Conservation (phyloP, 2,113 vertebrate species). For the Eubucco bourcierii region DNA sequence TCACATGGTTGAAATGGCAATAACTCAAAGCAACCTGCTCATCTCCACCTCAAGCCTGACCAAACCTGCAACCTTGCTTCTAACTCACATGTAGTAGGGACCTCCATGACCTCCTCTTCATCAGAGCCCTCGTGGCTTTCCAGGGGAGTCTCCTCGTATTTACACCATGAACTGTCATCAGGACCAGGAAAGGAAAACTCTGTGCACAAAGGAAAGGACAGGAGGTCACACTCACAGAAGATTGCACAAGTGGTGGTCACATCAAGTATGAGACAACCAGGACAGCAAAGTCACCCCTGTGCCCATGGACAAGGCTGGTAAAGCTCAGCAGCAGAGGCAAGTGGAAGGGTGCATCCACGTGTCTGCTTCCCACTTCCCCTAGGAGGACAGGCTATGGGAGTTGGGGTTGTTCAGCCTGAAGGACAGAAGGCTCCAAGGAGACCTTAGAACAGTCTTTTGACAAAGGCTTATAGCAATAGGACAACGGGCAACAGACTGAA, state of each 20-base stretch:
- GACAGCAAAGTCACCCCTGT: background rate
- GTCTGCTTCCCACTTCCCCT: background rate
- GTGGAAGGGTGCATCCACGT: accelerated
- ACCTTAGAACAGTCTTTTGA: too few species aligned
- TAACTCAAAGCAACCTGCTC: background rate
- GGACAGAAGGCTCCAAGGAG: too few species aligned
- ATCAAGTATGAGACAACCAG: accelerated
- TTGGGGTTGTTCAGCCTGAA: too few species aligned
- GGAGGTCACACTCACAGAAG: background rate
- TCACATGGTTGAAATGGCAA: accelerated
- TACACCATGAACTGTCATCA: slow-evolving; percentile 71
- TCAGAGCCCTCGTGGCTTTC: slow-evolving; percentile 68
- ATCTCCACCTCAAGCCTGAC: background rate
- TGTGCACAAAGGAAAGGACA: background rate
- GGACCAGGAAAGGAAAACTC: slow-evolving; percentile 74
- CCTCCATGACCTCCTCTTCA: slow-evolving; percentile 68
- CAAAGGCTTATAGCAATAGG: too few species aligned
- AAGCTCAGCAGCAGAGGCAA: background rate
- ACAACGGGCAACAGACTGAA: too few species aligned
- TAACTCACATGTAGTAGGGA: slow-evolving; percentile 61
- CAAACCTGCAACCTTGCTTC: background rate
- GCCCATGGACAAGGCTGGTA: background rate
- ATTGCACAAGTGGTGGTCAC: background rate
- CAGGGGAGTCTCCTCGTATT: slow-evolving; percentile 71
- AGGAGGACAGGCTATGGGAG: accelerated